Evolutionary conservation across 2,113 vertebrate species (phyloP), one percentile per base, ranked within the genome.

Genomic region (Xiphophorus maculatus): DNA sequence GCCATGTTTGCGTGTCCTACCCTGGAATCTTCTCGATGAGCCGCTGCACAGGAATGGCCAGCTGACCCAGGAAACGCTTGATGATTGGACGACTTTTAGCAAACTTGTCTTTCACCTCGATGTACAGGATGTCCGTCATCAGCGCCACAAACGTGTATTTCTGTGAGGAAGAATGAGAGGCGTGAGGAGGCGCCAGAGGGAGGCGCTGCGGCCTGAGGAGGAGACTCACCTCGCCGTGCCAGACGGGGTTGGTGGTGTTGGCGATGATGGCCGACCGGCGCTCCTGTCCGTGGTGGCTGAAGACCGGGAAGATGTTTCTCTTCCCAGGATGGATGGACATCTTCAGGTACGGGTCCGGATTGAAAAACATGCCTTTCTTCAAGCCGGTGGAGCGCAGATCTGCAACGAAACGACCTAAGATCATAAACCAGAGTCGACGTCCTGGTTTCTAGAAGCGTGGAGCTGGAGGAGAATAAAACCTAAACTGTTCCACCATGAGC

Each of bases 361-460:
- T 99, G 93, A 99, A 99, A 93, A 99, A 99, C 98, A 99, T 99
- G 65, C 98, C 98, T 90, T 99, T 99, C 93, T 99, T 99, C 86
- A 99, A 92, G 25, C 97, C 98, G 64, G 95, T 93, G 69, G 98
- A 96, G 70, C 96, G 95, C 70, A 99, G 95, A 90, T 99, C 98
- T 99, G 86, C 65, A 85, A 76, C 84, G 73, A 51, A 68, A 66
- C 27, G 32, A 10, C 5, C 30, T 10, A 0, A 35, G 9, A 9
- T 10, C 35, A 35, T 10, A 9, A n/a, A 62, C 17, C 17, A 32
- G 68, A 44, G 61, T 71, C 30, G n/a, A 1, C 1, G 4, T 40
- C 10, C 33, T 29, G 35, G 13, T 67, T 54, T 71, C n/a, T 48
- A 19, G 15, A 48, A 19, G 19, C 1, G 5, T 5, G 15, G 44